A percentile compares a stretch with the other conserved stretches of the same genome.
Conservation (phyloP, 37 sponge, comb jelly and placozoan species). For the Aphrocallistes beatrix region DNA sequence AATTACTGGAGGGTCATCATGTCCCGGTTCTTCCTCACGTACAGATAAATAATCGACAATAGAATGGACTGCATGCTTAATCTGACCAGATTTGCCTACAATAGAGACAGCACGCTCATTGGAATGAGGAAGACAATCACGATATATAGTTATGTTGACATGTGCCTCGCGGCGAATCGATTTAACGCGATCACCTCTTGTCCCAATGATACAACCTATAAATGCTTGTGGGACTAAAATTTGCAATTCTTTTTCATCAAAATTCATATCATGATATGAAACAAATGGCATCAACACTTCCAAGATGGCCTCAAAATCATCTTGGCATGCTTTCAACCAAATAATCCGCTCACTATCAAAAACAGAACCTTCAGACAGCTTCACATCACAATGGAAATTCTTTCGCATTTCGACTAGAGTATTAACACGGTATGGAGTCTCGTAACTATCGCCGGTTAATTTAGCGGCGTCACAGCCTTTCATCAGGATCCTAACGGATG, state of each 20-base stretch:
- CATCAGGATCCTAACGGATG: not conserved
- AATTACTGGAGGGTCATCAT: not conserved
- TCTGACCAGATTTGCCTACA: not conserved
- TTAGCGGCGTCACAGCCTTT: not conserved
- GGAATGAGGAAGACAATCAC: not conserved
- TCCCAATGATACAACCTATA: not conserved
- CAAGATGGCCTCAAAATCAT: not conserved
- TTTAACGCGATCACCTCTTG: not conserved
- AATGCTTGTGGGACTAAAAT: conserved; percentile 4
- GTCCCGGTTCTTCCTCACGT: not conserved
- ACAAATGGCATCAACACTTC: not conserved
- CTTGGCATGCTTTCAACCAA: not conserved
- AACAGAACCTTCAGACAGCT: not conserved
- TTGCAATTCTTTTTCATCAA: not conserved
- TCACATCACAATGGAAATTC: not conserved
- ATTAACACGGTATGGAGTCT: not conserved
- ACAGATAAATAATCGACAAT: not conserved
- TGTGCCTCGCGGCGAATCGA: not conserved
- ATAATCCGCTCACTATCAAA: conserved; percentile 7
- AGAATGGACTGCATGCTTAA: not conserved
- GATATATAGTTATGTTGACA: conserved; percentile 1
- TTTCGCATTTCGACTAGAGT: not conserved
- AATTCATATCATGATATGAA: not conserved
- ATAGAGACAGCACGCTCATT: conserved; percentile 15
- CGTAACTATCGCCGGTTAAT: not conserved